A percentile compares a stretch with the other conserved stretches of the same genome.
phyloP scores from a whole-genome alignment of 2,888 invertebrate genomes.

The Pediacus dermestoides region DNA sequence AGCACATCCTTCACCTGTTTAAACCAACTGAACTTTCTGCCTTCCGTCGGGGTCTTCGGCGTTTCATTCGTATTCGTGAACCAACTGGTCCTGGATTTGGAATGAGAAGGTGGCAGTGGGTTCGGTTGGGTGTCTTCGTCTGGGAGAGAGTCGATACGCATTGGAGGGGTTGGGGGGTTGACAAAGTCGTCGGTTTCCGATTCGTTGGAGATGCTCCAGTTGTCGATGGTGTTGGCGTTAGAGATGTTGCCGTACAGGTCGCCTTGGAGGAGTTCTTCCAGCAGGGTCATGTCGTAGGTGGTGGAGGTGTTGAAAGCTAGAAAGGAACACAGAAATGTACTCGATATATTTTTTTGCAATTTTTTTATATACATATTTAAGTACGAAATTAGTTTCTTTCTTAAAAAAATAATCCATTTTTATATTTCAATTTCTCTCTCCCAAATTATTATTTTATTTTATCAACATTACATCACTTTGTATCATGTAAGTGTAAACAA shows the following conservation, averaged over 20 bases:
- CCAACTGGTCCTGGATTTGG: slow-evolving; percentile 40
- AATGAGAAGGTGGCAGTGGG: too few relatives aligned
- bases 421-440: background rate
- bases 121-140: slow-evolving; percentile 48
- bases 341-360: too few relatives aligned
- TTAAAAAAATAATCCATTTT: too few relatives aligned
- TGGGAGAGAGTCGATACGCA: slow-evolving; percentile 62
- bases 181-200: slow-evolving; percentile 50
- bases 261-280: slow-evolving; percentile 66
- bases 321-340: too few relatives aligned
- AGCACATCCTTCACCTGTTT: slow-evolving; percentile 48
- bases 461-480: too few relatives aligned
- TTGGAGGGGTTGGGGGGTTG: slow-evolving; percentile 59
- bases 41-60: slow-evolving; percentile 15
- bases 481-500: too few relatives aligned
- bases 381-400: too few relatives aligned
- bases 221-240: slow-evolving; percentile 48
- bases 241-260: slow-evolving; percentile 64
- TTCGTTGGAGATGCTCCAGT: slow-evolving; percentile 50
- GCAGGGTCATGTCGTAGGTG: slow-evolving; percentile 42
- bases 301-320: too few relatives aligned
- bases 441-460: background rate
- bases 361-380: too few relatives aligned
- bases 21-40: slow-evolving; percentile 45
- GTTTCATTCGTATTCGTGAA: slow-evolving; percentile 25